Base-by-base conservation (phyloP, 2,797 vertebrate species). In the Dromococcyx pavoninus region DNA sequence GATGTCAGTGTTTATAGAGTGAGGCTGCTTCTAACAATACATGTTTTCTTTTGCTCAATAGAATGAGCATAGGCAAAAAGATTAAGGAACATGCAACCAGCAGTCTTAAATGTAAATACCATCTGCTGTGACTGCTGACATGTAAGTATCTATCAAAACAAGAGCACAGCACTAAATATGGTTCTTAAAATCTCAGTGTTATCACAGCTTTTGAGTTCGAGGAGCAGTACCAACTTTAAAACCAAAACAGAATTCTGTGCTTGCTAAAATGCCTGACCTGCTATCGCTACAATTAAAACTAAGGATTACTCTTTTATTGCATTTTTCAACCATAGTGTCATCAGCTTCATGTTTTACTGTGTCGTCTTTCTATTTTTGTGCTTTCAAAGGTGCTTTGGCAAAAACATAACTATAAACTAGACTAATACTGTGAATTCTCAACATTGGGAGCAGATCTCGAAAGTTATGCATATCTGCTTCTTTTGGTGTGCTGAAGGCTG, bases 51-150 rank as follows among this genome's bases (percentile, higher is more conserved):
- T 69, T 56, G 72, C 87, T 89, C 51, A 72, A 9, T 72, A 81
- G 75, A 95, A 53, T 41, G 30, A 83, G 87, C 41, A 51, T 41
- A 86, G 87, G 82, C 85, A 83, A 56, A 93, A 92, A 88, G 70
- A 93, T 93, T 56, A 75, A 62, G 85, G 72, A 92, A 58, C 27
- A 2, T 32, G 15, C 57, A 93, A 7, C 51, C 62, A 84, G 51
- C 80, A 84, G 75, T 66, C n/a, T 64, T 92, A 48, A 94, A 91
- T 84, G 91, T 88, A 95, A 94, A 82, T 89, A 90, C 83, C 41
- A 54, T 88, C 54, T 91, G 71, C 92, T 89, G n/a, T 77, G 73
- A 89, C 43, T 95, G 86, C 91, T 95, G 92, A 88, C 32, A n/a
- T 2, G 3, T 46, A 65, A 77, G 61, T 64, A 86, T 37, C 78